Conservation (phyloP, 64 coral and sea anemone genomes). For the Exaiptasia diaphana region DNA sequence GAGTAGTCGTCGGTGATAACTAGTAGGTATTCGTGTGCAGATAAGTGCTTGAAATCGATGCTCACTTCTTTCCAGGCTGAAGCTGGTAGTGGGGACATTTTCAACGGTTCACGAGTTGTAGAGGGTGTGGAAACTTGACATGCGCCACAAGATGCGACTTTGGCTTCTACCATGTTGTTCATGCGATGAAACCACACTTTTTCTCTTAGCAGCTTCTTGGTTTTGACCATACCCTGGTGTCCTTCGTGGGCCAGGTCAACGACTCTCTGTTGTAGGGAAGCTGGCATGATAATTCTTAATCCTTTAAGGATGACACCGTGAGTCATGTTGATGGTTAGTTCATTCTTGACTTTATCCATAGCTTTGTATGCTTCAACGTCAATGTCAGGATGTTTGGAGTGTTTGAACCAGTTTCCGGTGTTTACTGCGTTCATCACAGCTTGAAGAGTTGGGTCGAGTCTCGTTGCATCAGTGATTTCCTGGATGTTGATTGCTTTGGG, state of each 20-base stretch:
- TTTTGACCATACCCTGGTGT: slow-evolving; percentile 26
- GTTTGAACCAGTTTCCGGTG: slow-evolving; percentile 44
- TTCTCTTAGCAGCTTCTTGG: slow-evolving; percentile 1
- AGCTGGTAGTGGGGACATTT: slow-evolving; percentile 40
- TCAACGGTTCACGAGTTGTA: slow-evolving; percentile 31
- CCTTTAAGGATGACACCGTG: background rate
- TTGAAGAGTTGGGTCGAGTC: slow-evolving; percentile 32
- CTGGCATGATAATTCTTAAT: slow-evolving; percentile 25
- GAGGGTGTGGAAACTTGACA: slow-evolving; percentile 35
- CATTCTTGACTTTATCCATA: background rate
- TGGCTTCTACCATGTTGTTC: slow-evolving; percentile 25
- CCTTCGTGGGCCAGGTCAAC: slow-evolving; percentile 9
- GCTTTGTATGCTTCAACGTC: too few relatives aligned
- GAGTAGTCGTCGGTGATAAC: slow-evolving; percentile 47
- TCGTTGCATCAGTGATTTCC: slow-evolving; percentile 37
- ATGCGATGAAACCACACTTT: slow-evolving; percentile 52
- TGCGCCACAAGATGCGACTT: slow-evolving; percentile 44
- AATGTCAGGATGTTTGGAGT: too few relatives aligned
- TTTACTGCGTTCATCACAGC: slow-evolving; percentile 28
- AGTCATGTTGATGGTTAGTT: background rate
- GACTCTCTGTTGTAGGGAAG: background rate
- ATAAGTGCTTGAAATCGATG: slow-evolving; percentile 46
- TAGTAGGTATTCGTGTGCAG: slow-evolving; percentile 27
- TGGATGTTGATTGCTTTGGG: slow-evolving; percentile 6
- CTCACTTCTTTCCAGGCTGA: slow-evolving; percentile 58